phyloP scores from a whole-genome alignment of 2,113 vertebrate species.

The Marmota flaviventris region DNA sequence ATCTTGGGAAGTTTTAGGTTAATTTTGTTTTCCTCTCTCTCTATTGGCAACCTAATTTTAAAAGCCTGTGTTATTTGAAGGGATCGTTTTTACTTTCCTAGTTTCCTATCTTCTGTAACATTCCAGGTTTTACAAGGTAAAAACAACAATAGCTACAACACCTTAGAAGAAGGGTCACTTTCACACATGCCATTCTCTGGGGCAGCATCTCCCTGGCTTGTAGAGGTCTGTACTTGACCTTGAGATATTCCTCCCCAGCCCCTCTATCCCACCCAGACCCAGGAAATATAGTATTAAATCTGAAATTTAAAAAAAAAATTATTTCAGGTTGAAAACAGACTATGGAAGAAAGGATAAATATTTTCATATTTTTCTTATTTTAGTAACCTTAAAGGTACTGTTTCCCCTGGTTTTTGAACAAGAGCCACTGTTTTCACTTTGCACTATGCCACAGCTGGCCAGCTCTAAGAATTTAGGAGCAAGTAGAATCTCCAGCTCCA shows the following conservation, averaged over 20 bases:
- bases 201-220: fast-evolving
- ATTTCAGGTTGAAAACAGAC: neutral
- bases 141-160: neutral
- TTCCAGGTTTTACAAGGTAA: neutral
- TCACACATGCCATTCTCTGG: neutral
- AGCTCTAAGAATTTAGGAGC: neutral
- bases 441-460: neutral
- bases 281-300: neutral
- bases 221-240: neutral
- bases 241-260: neutral
- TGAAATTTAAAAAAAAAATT: neutral
- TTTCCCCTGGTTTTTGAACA: neutral
- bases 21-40: neutral
- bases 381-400: neutral
- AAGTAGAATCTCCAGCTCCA: neutral
- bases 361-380: neutral
- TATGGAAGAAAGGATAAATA: neutral
- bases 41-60: neutral
- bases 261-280: neutral
- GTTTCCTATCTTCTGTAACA: neutral
- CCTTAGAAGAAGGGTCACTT: neutral
- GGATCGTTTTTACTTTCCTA: neutral
- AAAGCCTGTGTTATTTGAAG: neutral
- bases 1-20: neutral
- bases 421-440: neutral